Evolutionary conservation across 2,888 invertebrate genomes (phyloP).

Genomic region (Phaedon cochleariae): DNA sequence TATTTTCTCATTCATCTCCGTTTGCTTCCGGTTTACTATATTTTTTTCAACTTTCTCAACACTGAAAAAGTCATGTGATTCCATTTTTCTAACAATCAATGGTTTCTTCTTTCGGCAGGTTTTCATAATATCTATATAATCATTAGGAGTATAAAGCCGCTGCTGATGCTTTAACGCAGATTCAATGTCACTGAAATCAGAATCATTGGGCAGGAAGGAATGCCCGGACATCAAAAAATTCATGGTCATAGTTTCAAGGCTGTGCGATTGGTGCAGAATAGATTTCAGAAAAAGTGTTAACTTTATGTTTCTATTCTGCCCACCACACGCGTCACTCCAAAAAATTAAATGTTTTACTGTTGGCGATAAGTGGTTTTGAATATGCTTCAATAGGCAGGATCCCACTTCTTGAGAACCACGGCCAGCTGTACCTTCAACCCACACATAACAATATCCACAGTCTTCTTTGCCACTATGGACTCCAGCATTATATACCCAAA

Average conservation of each 20-base stretch:
- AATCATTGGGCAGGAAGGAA: constrained; percentile 42
- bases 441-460: constrained; percentile 35
- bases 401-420: constrained; percentile 41
- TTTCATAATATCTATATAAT: constrained; percentile 36
- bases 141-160: constrained; percentile 33
- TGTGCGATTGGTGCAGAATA: constrained; percentile 13
- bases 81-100: constrained; percentile 21
- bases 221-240: constrained; percentile 36
- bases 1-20: constrained; percentile 19
- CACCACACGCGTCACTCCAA: constrained; percentile 39
- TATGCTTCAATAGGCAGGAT: constrained; percentile 38
- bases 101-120: constrained; percentile 36
- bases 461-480: constrained; percentile 38
- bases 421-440: constrained; percentile 46
- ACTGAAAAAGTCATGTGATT: constrained; percentile 8
- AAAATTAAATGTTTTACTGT: constrained; percentile 39
- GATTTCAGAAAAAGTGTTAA: constrained; percentile 15
- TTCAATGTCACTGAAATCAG: constrained; percentile 26
- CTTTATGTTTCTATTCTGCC: constrained; percentile 41
- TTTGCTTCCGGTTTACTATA: constrained; percentile 16
- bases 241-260: constrained; percentile 24
- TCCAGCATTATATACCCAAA: constrained; percentile 46
- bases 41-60: constrained; percentile 19
- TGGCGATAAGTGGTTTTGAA: constrained; percentile 23
- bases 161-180: constrained; percentile 40